Conservation (phyloP, 53 echinoderm and acorn worm genomes). For the Temnopleurus reevesii region DNA sequence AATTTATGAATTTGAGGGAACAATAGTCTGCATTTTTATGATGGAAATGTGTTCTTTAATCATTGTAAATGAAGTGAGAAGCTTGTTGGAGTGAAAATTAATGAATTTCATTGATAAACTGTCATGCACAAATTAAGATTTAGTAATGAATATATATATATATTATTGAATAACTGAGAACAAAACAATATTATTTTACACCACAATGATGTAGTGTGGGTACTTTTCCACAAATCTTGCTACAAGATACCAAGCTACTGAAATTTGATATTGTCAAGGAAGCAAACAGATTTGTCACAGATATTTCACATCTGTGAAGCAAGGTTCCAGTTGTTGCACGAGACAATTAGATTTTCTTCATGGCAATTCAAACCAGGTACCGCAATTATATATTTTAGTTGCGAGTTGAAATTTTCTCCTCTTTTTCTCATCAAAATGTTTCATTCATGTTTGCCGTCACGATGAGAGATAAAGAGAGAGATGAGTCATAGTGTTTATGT, state of each 20-base stretch:
- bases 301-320: no score
- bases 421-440: constrained; percentile 17
- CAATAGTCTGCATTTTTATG: not conserved
- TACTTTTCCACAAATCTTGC: no score
- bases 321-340: no score
- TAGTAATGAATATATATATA: not conserved
- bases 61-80: not conserved
- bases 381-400: constrained; percentile 1
- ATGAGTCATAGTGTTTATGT: not conserved
- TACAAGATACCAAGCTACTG: no score
- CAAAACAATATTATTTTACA: no score
- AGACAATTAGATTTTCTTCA: no score
- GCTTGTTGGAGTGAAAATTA: not conserved
- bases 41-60: not conserved
- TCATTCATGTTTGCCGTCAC: constrained; percentile 11
- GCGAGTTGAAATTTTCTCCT: not conserved
- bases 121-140: not conserved
- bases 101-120: not conserved
- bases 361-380: not conserved
- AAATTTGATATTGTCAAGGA: no score
- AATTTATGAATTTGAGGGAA: not conserved
- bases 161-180: not conserved
- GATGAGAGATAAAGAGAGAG: not conserved
- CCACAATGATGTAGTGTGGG: no score
- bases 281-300: no score